These are phyloP conservation scores for Spermophilus dauricus DNA, from an alignment of 2,113 vertebrate species.

Conservation along the genomic window DNA sequence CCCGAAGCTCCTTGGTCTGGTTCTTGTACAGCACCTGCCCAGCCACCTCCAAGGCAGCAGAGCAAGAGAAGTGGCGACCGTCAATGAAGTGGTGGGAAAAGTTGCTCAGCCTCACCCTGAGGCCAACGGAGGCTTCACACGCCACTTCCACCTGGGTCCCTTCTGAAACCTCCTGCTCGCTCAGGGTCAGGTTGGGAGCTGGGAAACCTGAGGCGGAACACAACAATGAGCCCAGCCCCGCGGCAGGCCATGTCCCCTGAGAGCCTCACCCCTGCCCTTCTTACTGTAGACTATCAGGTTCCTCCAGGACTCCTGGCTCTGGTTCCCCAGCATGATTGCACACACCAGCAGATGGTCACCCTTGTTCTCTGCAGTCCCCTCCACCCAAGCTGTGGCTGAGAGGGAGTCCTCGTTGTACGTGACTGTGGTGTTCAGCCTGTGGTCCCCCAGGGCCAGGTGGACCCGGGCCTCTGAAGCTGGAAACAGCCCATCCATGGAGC, in stretches of 20 bases:
- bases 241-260: rapidly evolving
- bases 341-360: slow-evolving; percentile 54
- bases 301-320: rapidly evolving
- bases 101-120: background rate
- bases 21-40: background rate
- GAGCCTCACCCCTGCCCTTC: background rate
- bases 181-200: slow-evolving; percentile 14
- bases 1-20: background rate
- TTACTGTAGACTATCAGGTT: slow-evolving; percentile 77
- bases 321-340: background rate
- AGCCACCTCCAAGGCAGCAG: background rate
- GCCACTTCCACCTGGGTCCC: background rate
- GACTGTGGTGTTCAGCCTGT: rapidly evolving
- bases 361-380: rapidly evolving
- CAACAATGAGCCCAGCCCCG: rapidly evolving
- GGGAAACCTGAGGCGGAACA: slow-evolving; percentile 54
- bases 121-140: background rate
- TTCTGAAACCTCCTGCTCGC: background rate
- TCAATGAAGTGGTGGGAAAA: too few relatives aligned
- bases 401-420: rapidly evolving
- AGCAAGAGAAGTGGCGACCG: background rate
- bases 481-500: slow-evolving; percentile 70
- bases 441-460: background rate
- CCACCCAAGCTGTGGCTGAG: background rate
- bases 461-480: slow-evolving; percentile 72